Evolutionary conservation across 2,797 vertebrate species (phyloP).

Genomic region (Syngnathus acus): DNA sequence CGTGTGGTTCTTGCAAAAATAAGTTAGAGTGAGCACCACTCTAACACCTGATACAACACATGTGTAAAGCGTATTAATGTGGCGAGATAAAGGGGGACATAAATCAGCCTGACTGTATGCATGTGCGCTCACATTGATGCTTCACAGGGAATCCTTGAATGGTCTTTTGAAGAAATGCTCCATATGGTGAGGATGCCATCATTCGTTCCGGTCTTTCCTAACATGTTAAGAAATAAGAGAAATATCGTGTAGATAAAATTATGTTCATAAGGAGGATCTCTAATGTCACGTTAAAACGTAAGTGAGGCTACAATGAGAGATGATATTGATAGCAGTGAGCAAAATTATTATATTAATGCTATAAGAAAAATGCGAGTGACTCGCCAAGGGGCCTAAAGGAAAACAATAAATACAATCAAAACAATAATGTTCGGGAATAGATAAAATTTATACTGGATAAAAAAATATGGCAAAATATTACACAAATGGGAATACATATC

Average conservation of each 20-base stretch:
- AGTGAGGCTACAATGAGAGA: not conserved
- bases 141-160: conserved; percentile 2
- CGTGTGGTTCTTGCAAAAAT: too few relatives aligned
- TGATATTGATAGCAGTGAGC: not conserved
- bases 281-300: not conserved
- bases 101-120: conserved; percentile 3
- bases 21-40: too few relatives aligned
- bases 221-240: not conserved
- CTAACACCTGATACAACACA: conserved; percentile 3
- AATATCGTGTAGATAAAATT: not conserved
- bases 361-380: too few relatives aligned
- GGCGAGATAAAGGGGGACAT: not conserved
- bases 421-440: too few relatives aligned
- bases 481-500: too few relatives aligned
- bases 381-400: too few relatives aligned
- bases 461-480: too few relatives aligned
- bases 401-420: too few relatives aligned
- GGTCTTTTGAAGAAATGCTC: not conserved
- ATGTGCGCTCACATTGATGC: not conserved
- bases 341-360: too few relatives aligned
- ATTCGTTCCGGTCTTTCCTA: not conserved
- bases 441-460: too few relatives aligned
- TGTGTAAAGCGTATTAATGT: conserved; percentile 1
- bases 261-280: not conserved
- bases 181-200: not conserved